phyloP scores from a whole-genome alignment of 2,888 invertebrate species.

The Lepidochitona cinerea region DNA sequence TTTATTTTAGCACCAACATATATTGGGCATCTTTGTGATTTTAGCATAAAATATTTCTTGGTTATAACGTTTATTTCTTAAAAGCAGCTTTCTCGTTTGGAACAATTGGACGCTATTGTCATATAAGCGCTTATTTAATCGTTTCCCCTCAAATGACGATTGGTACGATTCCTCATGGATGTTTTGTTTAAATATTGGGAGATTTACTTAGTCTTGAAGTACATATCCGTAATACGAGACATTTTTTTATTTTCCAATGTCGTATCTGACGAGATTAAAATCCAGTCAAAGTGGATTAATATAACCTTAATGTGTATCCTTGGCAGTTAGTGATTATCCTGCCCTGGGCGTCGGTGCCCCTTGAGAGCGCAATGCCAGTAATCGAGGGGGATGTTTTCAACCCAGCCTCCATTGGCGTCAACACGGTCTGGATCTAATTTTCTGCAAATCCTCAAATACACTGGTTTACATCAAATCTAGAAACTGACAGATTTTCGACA shows the following conservation, averaged over 20 bases:
- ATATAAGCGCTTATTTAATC: no score
- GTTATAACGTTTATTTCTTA: no score
- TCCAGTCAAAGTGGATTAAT: background rate
- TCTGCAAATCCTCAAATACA: background rate
- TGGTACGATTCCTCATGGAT: no score
- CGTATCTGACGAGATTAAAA: background rate
- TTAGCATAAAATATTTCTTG: no score
- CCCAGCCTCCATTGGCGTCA: background rate
- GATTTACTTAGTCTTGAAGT: no score
- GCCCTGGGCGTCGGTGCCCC: background rate
- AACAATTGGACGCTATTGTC: no score
- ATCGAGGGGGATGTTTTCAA: background rate
- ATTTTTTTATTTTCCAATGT: constrained; percentile 1
- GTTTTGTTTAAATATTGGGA: no score
- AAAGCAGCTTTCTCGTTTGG: no score
- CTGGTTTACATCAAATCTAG: constrained; percentile 2
- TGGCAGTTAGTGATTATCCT: background rate
- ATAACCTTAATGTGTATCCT: background rate
- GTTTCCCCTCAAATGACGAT: no score
- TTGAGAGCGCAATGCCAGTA: background rate
- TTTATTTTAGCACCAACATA: no score
- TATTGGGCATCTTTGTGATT: no score
- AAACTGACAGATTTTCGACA: background rate
- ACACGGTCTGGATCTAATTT: constrained; percentile 1
- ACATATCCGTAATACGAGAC: no score